Conservation (phyloP, 35 echinoderm and acorn worm genomes). For the Holothuria glaberrima region DNA sequence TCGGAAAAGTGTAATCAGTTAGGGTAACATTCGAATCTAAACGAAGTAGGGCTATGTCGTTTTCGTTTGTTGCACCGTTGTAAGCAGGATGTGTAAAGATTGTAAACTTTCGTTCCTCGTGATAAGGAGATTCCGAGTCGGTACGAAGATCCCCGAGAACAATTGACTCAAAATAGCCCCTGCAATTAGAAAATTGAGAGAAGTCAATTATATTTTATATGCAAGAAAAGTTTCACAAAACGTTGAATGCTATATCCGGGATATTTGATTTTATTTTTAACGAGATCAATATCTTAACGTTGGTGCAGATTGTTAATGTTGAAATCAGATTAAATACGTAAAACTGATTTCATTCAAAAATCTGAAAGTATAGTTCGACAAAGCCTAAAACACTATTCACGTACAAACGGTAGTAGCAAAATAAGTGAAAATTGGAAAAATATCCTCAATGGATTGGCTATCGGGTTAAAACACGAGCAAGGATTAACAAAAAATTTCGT, state of each 20-base stretch:
- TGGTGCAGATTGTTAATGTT: too few species aligned
- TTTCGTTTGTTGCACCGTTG: background rate
- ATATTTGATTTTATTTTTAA: background rate
- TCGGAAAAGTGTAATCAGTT: slow-evolving; percentile 29
- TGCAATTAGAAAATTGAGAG: background rate
- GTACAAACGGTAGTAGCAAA: too few species aligned
- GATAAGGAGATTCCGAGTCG: background rate
- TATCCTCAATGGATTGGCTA: too few species aligned
- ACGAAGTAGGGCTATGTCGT: slow-evolving; percentile 55
- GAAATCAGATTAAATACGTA: too few species aligned
- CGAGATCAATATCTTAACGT: background rate
- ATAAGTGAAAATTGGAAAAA: too few species aligned
- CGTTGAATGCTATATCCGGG: background rate
- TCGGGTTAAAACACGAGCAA: too few species aligned
- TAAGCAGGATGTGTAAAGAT: slow-evolving; percentile 56
- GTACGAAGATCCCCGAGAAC: slow-evolving; percentile 44
- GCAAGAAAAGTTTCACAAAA: background rate
- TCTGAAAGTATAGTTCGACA: too few species aligned
- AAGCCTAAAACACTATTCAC: too few species aligned
- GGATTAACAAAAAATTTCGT: too few species aligned
- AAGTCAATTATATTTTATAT: background rate
- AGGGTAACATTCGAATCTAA: background rate
- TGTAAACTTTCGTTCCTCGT: background rate
- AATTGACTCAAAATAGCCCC: slow-evolving; percentile 23
- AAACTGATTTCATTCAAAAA: too few species aligned